Conservation (phyloP, 1,140 invertebrate species). For the Sitodiplosis mosellana region DNA sequence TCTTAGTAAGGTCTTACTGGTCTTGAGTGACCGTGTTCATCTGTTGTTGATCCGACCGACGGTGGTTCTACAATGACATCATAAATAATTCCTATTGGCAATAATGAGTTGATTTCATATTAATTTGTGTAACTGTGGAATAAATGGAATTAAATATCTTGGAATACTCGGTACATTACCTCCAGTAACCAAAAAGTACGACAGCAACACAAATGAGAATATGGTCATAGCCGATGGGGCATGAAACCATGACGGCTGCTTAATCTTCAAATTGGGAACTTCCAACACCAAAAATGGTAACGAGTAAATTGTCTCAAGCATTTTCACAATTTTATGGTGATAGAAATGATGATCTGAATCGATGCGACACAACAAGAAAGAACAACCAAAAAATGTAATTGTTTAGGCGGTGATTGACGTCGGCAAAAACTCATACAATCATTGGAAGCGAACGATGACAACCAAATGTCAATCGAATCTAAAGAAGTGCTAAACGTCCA, state of each 20-base stretch:
- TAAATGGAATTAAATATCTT: not conserved
- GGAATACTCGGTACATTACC: constrained; percentile 35
- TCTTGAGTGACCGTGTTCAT: constrained; percentile 87
- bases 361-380: not conserved
- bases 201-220: constrained; percentile 74
- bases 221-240: constrained; percentile 87
- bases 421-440: too few relatives aligned
- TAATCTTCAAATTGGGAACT: constrained; percentile 77
- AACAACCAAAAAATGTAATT: too few relatives aligned
- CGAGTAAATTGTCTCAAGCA: constrained; percentile 57
- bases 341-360: too few relatives aligned
- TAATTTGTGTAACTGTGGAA: not conserved
- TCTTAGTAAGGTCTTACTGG: too few relatives aligned
- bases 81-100: constrained; percentile 77
- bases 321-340: constrained; percentile 10
- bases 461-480: too few relatives aligned
- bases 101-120: constrained; percentile 1
- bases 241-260: constrained; percentile 74
- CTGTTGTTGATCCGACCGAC: constrained; percentile 90
- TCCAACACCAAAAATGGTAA: constrained; percentile 65
- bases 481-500: too few relatives aligned
- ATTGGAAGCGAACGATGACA: too few relatives aligned
- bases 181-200: constrained; percentile 96
- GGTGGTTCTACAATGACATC: constrained; percentile 97
- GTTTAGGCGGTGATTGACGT: too few relatives aligned